Conservation (phyloP, 2,888 invertebrate genomes). For the Axea sp. region DNA sequence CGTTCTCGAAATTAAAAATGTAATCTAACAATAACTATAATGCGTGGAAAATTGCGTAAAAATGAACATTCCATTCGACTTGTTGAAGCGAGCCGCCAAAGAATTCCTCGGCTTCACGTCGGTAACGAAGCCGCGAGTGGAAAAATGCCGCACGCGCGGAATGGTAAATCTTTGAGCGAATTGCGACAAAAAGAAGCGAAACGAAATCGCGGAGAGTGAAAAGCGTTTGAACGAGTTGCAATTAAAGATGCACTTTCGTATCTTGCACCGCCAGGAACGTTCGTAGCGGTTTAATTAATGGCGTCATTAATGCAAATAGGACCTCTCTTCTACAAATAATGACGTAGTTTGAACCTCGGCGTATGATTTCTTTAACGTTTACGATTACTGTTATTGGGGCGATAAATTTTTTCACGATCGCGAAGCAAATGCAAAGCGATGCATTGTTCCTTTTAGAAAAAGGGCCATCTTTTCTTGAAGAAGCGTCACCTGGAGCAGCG, state of each 20-base stretch:
- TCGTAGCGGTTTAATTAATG: slow-evolving; percentile 19
- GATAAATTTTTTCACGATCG: slow-evolving; percentile 9
- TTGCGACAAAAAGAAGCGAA: slow-evolving; percentile 9
- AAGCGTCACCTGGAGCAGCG: neutral
- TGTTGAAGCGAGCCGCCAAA: slow-evolving; percentile 18
- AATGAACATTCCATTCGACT: slow-evolving; percentile 35
- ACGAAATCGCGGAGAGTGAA: neutral
- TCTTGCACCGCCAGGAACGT: slow-evolving; percentile 19
- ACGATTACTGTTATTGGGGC: slow-evolving; percentile 36
- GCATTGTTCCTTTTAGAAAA: neutral
- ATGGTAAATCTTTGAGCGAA: slow-evolving; percentile 15
- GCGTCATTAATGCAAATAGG: slow-evolving; percentile 33
- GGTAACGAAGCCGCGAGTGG: slow-evolving; percentile 6
- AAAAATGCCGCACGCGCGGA: slow-evolving; percentile 30
- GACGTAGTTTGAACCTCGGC: slow-evolving; percentile 7
- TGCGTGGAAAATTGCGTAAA: slow-evolving; percentile 27
- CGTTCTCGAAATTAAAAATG: slow-evolving; percentile 7
- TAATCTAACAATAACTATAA: slow-evolving; percentile 19
- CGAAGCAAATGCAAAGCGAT: neutral
- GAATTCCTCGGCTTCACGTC: slow-evolving; percentile 28
- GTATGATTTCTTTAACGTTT: slow-evolving; percentile 24
- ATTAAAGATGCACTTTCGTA: slow-evolving; percentile 33
- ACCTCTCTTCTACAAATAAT: slow-evolving; percentile 21
- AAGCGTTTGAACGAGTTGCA: slow-evolving; percentile 23
- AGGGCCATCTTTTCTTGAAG: neutral